A percentile compares a stretch with the other conserved stretches of the same genome.
phyloP scores from a whole-genome alignment of 2,888 invertebrate genomes.

The Ochropleura leucogaster region DNA sequence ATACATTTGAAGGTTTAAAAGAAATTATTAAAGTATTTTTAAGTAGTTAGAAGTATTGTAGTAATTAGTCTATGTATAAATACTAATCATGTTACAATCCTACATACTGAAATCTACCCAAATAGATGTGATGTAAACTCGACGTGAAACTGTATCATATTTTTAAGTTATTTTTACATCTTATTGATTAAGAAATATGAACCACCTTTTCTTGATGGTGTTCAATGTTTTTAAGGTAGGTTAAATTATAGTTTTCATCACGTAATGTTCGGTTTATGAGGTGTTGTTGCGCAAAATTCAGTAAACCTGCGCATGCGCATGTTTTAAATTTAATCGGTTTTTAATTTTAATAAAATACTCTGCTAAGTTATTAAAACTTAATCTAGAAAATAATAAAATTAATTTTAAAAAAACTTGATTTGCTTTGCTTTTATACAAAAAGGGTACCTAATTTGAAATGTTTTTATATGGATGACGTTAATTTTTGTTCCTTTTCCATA shows the following conservation, averaged over 20 bases:
- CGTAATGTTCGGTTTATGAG: not conserved
- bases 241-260: not conserved
- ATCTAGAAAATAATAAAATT: not conserved
- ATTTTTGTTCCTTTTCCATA: not conserved
- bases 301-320: constrained; percentile 25
- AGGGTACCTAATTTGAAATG: not conserved
- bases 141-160: not conserved
- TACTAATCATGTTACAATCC: not conserved
- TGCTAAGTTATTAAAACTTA: not conserved
- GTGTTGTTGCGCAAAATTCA: not conserved
- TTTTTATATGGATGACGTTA: not conserved
- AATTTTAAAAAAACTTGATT: not conserved
- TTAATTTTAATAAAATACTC: not conserved
- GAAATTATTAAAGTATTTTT: not conserved
- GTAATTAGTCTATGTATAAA: not conserved
- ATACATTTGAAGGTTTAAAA: not conserved
- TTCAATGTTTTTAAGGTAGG: not conserved
- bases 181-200: not conserved
- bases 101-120: not conserved
- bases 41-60: not conserved
- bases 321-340: not conserved
- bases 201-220: not conserved
- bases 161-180: not conserved
- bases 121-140: not conserved
- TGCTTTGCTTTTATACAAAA: not conserved